A percentile compares a stretch with the other conserved stretches of the same genome.
These are phyloP conservation scores for Drosophila takahashii DNA, from an alignment of 1,140 invertebrate species.

Conservation along the genomic window DNA sequence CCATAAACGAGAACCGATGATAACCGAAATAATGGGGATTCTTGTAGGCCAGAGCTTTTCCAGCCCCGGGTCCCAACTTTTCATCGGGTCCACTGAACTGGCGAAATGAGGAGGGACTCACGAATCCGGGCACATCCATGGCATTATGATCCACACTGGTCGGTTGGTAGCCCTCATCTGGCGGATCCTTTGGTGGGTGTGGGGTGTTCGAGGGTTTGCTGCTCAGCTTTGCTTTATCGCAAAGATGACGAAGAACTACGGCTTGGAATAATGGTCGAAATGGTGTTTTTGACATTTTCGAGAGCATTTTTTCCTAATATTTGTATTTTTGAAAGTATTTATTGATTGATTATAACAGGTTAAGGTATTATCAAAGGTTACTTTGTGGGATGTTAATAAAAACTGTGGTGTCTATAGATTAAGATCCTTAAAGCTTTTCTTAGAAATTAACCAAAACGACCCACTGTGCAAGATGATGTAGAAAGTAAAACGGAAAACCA, in stretches of 20 bases:
- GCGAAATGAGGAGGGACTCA: constrained; percentile 54
- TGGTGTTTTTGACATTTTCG: constrained; percentile 13
- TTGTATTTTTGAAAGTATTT: not conserved
- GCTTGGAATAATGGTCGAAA: not conserved
- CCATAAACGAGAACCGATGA: constrained; percentile 66
- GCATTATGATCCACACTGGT: constrained; percentile 39
- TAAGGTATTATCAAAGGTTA: not conserved
- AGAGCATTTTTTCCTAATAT: not conserved
- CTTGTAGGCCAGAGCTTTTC: constrained; percentile 54
- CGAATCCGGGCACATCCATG: constrained; percentile 38
- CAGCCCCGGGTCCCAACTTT: constrained; percentile 66
- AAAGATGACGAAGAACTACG: not conserved
- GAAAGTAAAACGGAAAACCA: not conserved
- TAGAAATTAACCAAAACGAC: not conserved
- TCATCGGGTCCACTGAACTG: constrained; percentile 50
- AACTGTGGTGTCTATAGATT: no score
- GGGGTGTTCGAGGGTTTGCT: constrained; percentile 55
- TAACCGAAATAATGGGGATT: constrained; percentile 70
- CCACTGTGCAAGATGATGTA: not conserved
- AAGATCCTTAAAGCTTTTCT: no score
- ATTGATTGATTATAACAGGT: no score
- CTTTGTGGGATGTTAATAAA: not conserved
- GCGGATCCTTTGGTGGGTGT: constrained; percentile 74
- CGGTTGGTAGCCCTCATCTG: constrained; percentile 58
- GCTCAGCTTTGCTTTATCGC: not conserved